phyloP scores from a whole-genome alignment of 2,797 vertebrate genomes.

The Cottoperca gobio region DNA sequence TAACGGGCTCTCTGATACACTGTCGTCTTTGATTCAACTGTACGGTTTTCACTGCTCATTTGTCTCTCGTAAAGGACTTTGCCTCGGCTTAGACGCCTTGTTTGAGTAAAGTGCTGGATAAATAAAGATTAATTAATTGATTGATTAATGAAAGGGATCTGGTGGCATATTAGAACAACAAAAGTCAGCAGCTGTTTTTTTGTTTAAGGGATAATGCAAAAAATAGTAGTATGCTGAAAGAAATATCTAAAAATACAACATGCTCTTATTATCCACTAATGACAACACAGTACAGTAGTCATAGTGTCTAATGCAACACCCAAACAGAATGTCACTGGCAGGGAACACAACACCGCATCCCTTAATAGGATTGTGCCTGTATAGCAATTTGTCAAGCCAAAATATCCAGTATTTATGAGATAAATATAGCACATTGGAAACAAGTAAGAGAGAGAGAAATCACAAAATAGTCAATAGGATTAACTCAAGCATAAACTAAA shows the following conservation, averaged over 20 bases:
- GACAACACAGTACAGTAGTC: slow-evolving; percentile 73
- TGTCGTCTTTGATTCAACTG: slow-evolving; percentile 6
- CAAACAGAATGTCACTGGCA: slow-evolving; percentile 79
- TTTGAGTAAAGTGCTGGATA: slow-evolving; percentile 48
- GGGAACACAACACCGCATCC: slow-evolving; percentile 71
- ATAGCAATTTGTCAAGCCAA: slow-evolving; percentile 83
- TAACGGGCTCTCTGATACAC: neutral
- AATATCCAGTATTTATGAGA: slow-evolving; percentile 82
- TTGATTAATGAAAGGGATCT: slow-evolving; percentile 74
- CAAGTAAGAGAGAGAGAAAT: slow-evolving; percentile 77
- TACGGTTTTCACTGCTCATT: slow-evolving; percentile 31
- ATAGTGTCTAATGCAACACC: slow-evolving; percentile 70
- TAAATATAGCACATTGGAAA: slow-evolving; percentile 80
- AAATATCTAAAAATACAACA: slow-evolving; percentile 75
- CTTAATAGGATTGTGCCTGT: slow-evolving; percentile 81
- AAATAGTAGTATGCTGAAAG: slow-evolving; percentile 60
- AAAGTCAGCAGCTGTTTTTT: slow-evolving; percentile 59
- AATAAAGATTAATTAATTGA: slow-evolving; percentile 76
- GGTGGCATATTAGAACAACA: slow-evolving; percentile 69
- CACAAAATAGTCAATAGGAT: slow-evolving; percentile 85
- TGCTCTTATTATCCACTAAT: slow-evolving; percentile 76
- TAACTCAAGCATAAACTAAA: slow-evolving; percentile 82
- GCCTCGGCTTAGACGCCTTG: neutral
- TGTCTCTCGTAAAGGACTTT: slow-evolving; percentile 43
- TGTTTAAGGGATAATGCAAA: slow-evolving; percentile 60